phyloP scores from a whole-genome alignment of 2,113 vertebrate genomes.

The Motacilla alba region DNA sequence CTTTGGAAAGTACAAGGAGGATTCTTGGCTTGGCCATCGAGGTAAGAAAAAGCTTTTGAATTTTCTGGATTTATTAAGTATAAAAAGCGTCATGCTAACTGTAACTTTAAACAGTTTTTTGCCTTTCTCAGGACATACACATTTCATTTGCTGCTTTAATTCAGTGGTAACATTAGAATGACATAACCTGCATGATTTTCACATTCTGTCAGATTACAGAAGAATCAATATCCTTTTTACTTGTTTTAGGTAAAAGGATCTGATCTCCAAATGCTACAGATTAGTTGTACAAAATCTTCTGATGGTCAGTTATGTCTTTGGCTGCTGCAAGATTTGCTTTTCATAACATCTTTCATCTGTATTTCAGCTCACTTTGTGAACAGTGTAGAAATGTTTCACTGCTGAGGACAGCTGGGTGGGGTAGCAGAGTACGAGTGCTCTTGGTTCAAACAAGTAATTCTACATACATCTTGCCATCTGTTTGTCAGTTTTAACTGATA shows the following conservation, averaged over 20 bases:
- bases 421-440: background rate
- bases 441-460: background rate
- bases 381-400: background rate
- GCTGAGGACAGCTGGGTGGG: background rate
- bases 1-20: slow-evolving; percentile 94
- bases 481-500: background rate
- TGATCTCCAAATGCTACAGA: background rate
- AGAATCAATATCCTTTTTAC: background rate
- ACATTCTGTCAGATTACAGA: background rate
- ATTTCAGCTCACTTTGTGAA: background rate
- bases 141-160: background rate
- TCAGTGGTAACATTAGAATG: background rate
- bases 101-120: background rate
- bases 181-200: background rate
- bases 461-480: background rate
- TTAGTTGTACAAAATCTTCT: background rate
- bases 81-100: background rate
- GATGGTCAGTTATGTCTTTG: background rate
- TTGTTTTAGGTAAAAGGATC: background rate
- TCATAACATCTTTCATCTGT: fast-evolving
- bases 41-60: slow-evolving; percentile 76
- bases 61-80: background rate
- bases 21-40: slow-evolving; percentile 92
- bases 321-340: background rate
- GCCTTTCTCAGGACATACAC: background rate